A percentile compares a stretch with the other conserved stretches of the same genome.
Conservation (phyloP, 2,797 vertebrate genomes). For the Prunella strophiata region DNA sequence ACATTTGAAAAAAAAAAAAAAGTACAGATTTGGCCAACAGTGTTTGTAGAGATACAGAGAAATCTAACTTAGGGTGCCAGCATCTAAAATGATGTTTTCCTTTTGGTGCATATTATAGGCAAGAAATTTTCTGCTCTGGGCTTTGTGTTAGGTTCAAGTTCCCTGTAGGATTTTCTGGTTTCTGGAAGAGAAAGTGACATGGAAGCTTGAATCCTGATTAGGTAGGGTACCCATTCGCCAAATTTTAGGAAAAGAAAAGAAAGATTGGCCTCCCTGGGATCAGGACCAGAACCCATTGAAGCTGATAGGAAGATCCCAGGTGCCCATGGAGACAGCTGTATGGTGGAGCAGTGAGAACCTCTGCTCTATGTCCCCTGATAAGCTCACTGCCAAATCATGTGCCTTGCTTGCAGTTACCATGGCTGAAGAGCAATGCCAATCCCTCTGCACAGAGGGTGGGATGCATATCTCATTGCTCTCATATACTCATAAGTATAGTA, state of each 20-base stretch:
- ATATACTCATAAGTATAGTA: not conserved
- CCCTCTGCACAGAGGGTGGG: not conserved
- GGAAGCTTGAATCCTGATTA: not conserved
- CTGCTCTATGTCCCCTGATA: rapidly evolving
- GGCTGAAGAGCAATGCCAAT: not conserved
- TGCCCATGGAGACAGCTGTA: rapidly evolving
- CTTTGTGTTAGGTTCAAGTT: not conserved
- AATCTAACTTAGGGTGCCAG: slow-evolving; percentile 10
- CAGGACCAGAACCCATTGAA: not conserved
- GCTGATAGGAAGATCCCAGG: not conserved
- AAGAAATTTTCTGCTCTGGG: not conserved
- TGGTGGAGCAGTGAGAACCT: not conserved
- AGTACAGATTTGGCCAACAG: not conserved
- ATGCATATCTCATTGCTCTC: not conserved
- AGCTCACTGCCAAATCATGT: not conserved
- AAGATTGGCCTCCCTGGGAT: not conserved
- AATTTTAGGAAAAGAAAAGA: not conserved
- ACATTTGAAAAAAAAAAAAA: slow-evolving; percentile 29
- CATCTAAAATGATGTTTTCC: slow-evolving; percentile 1
- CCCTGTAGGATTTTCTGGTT: not conserved
- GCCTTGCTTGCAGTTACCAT: not conserved
- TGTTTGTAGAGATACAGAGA: not conserved
- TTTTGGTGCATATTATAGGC: not conserved
- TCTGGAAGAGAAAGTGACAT: not conserved
- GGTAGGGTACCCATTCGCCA: not conserved